A percentile compares a stretch with the other conserved stretches of the same genome.
Evolutionary conservation across 2,113 vertebrate genomes (phyloP).

Genomic region (Oncorhynchus mykiss): DNA sequence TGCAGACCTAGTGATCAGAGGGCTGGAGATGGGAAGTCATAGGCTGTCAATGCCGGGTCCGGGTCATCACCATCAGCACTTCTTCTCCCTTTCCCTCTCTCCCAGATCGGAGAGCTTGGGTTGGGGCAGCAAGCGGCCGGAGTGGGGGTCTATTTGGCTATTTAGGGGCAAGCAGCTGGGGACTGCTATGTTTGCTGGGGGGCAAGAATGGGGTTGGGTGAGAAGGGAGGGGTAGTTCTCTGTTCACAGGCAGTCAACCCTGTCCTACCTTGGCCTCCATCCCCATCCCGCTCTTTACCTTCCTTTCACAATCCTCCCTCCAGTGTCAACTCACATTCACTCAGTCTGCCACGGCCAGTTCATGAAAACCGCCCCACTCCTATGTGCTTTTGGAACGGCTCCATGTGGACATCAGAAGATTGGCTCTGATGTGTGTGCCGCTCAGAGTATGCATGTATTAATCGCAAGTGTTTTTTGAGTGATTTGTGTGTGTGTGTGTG

Average conservation of each 20-base stretch:
- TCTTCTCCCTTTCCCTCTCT: conserved; percentile 13
- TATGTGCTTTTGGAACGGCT: conserved; percentile 30
- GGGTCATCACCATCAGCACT: too few species aligned
- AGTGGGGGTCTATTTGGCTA: conserved; percentile 28
- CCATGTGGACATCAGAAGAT: conserved; percentile 16
- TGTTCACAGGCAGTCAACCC: conserved; percentile 67
- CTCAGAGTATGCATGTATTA: conserved; percentile 24
- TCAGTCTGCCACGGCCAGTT: conserved; percentile 48
- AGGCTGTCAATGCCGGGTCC: not conserved
- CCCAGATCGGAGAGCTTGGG: conserved; percentile 4
- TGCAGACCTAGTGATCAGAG: conserved; percentile 15
- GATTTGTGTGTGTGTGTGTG: conserved; percentile 15
- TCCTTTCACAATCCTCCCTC: conserved; percentile 44
- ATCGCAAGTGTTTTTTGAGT: conserved; percentile 22
- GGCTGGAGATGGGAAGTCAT: conserved; percentile 9
- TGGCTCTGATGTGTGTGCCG: conserved; percentile 12
- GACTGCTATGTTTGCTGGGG: conserved; percentile 34
- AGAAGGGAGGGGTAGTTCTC: conserved; percentile 36
- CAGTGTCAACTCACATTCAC: conserved; percentile 50
- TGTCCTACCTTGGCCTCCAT: conserved; percentile 53
- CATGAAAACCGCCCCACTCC: conserved; percentile 55
- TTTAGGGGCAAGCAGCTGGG: conserved; percentile 57
- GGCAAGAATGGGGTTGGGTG: conserved; percentile 22
- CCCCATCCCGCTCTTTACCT: conserved; percentile 40
- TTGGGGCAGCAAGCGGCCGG: conserved; percentile 2